phyloP scores from a whole-genome alignment of 2,888 invertebrate genomes.

The Entomobrya proxima region DNA sequence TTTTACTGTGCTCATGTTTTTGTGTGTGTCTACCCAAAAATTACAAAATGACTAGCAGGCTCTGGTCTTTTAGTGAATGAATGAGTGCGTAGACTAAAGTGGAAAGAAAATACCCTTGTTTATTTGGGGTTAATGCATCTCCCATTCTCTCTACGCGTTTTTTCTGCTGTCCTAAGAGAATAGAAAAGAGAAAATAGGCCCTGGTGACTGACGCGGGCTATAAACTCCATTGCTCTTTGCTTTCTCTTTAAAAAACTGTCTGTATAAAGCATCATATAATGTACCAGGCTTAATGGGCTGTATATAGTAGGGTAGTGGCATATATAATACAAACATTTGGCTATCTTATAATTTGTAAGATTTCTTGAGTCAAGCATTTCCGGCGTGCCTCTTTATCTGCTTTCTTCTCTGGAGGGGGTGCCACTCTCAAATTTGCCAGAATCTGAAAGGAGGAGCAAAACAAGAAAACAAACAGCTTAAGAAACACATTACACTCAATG shows the following conservation, averaged over 20 bases:
- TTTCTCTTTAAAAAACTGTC: no score
- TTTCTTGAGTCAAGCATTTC: slow-evolving; percentile 57
- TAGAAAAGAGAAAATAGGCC: slow-evolving; percentile 47
- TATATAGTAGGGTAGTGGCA: not conserved
- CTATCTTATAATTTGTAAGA: not conserved
- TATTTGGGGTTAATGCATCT: slow-evolving; percentile 66
- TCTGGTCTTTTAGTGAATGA: slow-evolving; percentile 1
- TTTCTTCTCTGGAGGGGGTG: slow-evolving; percentile 49
- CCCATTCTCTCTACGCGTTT: not conserved
- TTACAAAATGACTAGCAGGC: slow-evolving; percentile 1
- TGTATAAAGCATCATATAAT: no score
- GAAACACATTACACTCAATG: not conserved
- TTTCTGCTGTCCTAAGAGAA: slow-evolving; percentile 20
- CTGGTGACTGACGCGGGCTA: slow-evolving; percentile 22
- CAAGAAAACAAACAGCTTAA: not conserved
- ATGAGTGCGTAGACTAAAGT: slow-evolving; percentile 52
- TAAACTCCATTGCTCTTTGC: not conserved
- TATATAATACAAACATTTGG: not conserved
- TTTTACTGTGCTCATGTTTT: not conserved
- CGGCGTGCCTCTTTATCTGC: slow-evolving; percentile 61
- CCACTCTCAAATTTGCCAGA: slow-evolving; percentile 58
- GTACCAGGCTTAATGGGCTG: not conserved
- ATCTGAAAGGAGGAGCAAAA: slow-evolving; percentile 57
- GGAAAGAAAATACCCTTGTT: slow-evolving; percentile 55
- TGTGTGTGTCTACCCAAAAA: not conserved